phyloP scores from a whole-genome alignment of 2,797 vertebrate genomes.

The Sebastes itinus region DNA sequence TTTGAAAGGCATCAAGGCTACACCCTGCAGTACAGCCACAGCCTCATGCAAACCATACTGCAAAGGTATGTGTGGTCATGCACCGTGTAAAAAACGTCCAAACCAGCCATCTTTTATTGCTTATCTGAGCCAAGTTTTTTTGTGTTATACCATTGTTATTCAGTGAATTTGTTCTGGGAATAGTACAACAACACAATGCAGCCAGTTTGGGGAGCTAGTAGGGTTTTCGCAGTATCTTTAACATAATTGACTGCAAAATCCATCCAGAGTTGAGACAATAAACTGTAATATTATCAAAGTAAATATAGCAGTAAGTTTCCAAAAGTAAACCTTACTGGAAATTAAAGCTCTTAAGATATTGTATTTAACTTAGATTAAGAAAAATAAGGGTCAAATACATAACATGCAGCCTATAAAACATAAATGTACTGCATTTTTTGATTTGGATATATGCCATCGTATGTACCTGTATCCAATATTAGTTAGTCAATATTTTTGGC shows the following conservation, averaged over 20 bases:
- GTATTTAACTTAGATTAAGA: not conserved
- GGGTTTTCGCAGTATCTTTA: not conserved
- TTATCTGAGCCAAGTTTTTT: slow-evolving; percentile 7
- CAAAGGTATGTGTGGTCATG: slow-evolving; percentile 52
- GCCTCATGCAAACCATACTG: slow-evolving; percentile 35
- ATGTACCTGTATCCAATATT: not conserved
- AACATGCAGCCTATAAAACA: not conserved
- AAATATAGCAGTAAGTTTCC: not conserved
- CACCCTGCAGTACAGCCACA: slow-evolving; percentile 18
- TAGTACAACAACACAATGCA: not conserved
- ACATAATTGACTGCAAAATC: not conserved
- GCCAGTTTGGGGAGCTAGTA: not conserved
- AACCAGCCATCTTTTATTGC: slow-evolving; percentile 1
- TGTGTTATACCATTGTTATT: slow-evolving; percentile 16
- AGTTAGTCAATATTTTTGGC: not conserved
- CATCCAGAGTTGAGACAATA: not conserved
- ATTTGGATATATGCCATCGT: not conserved
- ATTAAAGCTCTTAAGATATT: not conserved
- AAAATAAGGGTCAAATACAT: not conserved
- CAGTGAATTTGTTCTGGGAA: not conserved
- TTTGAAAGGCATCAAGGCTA: slow-evolving; percentile 28
- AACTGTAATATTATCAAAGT: not conserved
- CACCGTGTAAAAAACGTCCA: not conserved
- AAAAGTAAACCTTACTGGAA: not conserved
- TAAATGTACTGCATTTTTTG: not conserved